A percentile compares a stretch with the other conserved stretches of the same genome.
Evolutionary conservation across 2,797 vertebrate genomes (phyloP).

Genomic region (Epinephelus awoara): DNA sequence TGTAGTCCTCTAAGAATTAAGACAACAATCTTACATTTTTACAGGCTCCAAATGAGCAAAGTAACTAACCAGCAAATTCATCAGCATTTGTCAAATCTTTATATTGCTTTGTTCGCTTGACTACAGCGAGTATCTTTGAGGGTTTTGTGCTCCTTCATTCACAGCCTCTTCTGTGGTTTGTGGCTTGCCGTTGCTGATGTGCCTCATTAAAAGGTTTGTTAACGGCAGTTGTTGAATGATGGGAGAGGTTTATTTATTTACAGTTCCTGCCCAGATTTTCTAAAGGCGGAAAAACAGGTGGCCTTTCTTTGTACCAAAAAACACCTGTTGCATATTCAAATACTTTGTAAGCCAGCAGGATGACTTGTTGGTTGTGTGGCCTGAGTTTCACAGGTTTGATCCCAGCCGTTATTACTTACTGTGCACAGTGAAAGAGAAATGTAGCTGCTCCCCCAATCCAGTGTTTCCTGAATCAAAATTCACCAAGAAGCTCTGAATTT

Average conservation of each 20-base stretch:
- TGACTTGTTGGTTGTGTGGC: neutral
- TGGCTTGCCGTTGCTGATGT: neutral
- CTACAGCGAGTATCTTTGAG: neutral
- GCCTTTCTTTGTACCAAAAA: neutral
- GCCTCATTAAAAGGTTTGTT: neutral
- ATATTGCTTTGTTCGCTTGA: neutral
- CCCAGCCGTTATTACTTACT: neutral
- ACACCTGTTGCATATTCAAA: neutral
- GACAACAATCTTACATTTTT: neutral
- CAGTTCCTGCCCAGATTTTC: neutral
- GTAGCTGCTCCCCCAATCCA: too few species aligned
- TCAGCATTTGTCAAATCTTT: neutral
- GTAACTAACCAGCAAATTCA: too few species aligned
- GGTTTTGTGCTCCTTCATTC: neutral
- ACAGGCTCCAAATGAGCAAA: neutral
- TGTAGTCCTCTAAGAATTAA: neutral
- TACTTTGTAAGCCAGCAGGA: neutral
- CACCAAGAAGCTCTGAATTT: neutral
- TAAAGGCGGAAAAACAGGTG: neutral
- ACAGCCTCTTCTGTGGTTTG: conserved; percentile 8
- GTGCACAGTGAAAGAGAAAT: neutral
- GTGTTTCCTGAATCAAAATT: neutral
- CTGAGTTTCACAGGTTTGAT: neutral
- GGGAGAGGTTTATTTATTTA: conserved; percentile 11
- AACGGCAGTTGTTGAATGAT: neutral